phyloP scores from a whole-genome alignment of 1,140 invertebrate species.

The Hetaerina americana region DNA sequence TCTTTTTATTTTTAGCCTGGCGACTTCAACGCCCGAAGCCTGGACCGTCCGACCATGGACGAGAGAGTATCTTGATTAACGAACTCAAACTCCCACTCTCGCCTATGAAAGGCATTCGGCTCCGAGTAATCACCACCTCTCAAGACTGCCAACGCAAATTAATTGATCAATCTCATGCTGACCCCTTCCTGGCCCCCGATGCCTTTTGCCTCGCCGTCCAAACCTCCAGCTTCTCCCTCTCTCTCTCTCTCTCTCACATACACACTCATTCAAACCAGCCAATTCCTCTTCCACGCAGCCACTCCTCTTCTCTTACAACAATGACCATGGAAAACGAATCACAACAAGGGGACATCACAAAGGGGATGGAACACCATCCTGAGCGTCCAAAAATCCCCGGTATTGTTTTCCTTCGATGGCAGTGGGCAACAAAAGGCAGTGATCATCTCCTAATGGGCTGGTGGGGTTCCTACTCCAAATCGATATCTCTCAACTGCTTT shows the following conservation, averaged over 20 bases:
- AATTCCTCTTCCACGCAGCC: not conserved
- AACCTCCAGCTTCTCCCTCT: not conserved
- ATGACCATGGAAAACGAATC: not conserved
- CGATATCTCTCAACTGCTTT: not conserved
- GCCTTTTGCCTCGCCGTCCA: too few species aligned
- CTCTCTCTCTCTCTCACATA: not conserved
- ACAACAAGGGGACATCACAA: not conserved
- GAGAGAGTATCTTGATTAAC: not conserved
- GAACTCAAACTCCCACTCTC: too few species aligned
- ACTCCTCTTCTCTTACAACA: not conserved
- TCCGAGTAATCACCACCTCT: not conserved
- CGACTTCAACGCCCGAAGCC: not conserved
- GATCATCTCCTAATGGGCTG: not conserved
- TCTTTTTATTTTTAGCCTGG: too few species aligned
- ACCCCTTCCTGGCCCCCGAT: not conserved
- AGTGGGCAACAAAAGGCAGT: not conserved
- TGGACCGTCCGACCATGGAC: not conserved
- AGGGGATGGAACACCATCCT: not conserved
- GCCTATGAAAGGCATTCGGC: not conserved
- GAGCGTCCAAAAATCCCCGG: not conserved
- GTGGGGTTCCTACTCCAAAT: not conserved
- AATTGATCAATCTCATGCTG: not conserved
- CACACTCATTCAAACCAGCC: not conserved
- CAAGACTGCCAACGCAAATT: not conserved
- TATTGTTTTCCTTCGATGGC: not conserved